Conservation (phyloP, 2,113 vertebrate genomes). For the Cavia aperea region DNA sequence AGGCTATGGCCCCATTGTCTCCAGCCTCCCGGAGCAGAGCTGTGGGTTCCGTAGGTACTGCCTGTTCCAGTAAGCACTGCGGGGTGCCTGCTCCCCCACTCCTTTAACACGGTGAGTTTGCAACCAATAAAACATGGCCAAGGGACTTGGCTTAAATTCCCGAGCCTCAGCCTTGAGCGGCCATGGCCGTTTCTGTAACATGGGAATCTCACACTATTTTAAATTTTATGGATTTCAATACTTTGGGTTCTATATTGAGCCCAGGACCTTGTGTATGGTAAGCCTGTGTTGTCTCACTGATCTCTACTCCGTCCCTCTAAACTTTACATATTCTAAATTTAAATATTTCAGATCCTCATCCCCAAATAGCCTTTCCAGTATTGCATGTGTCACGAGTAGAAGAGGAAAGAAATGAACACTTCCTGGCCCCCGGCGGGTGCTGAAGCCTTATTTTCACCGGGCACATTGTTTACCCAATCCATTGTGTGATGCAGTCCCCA, state of each 20-base stretch:
- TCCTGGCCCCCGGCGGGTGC: neutral
- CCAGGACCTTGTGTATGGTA: neutral
- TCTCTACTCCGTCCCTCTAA: neutral
- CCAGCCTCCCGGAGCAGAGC: neutral
- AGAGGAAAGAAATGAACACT: neutral
- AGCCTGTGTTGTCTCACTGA: neutral
- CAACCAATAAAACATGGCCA: neutral
- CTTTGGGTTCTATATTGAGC: neutral
- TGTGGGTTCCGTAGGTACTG: neutral
- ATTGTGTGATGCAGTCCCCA: neutral
- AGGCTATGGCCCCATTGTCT: neutral
- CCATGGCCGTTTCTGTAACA: neutral
- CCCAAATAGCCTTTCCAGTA: neutral
- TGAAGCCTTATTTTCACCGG: neutral
- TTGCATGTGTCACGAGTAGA: neutral
- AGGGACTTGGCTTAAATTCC: neutral
- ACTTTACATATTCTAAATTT: neutral
- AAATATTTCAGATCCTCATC: neutral
- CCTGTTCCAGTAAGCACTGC: neutral
- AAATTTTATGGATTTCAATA: neutral
- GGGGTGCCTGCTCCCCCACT: neutral
- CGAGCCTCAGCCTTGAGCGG: neutral
- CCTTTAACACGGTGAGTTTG: neutral
- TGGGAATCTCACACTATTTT: neutral
- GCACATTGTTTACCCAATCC: neutral